Evolutionary conservation across 2,888 invertebrate species (phyloP).

Genomic region (Drymonia ruficornis): DNA sequence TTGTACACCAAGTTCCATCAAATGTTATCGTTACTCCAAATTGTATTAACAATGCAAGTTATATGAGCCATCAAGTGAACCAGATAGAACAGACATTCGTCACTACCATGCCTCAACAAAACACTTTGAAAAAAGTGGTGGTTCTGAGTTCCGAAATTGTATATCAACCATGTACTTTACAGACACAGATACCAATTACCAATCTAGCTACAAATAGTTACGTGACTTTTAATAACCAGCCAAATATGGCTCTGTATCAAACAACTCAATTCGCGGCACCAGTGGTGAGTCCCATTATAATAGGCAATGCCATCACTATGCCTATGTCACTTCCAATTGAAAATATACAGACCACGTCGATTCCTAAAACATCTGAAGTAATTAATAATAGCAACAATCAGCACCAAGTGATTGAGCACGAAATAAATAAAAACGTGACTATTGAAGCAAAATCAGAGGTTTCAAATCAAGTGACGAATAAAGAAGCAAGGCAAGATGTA

Average conservation of each 20-base stretch:
- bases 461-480: neutral
- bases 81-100: conserved; percentile 37
- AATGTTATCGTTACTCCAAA: conserved; percentile 17
- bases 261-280: conserved; percentile 54
- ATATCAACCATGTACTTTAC: conserved; percentile 52
- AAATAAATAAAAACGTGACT: neutral
- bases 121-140: conserved; percentile 54
- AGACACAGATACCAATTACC: conserved; percentile 33
- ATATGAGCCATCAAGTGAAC: conserved; percentile 17
- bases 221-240: conserved; percentile 44
- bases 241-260: conserved; percentile 55
- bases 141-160: conserved; percentile 55
- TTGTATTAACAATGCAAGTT: conserved; percentile 13
- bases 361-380: conserved; percentile 15
- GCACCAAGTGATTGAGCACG: neutral
- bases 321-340: conserved; percentile 26
- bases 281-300: conserved; percentile 49
- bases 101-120: conserved; percentile 42
- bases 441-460: neutral
- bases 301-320: conserved; percentile 47
- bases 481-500: neutral
- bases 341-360: conserved; percentile 19
- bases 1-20: conserved; percentile 2
- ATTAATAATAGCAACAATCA: conserved; percentile 1
- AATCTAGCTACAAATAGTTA: conserved; percentile 42